phyloP scores from a whole-genome alignment of 2,113 vertebrate species.

The Odontesthes bonariensis region DNA sequence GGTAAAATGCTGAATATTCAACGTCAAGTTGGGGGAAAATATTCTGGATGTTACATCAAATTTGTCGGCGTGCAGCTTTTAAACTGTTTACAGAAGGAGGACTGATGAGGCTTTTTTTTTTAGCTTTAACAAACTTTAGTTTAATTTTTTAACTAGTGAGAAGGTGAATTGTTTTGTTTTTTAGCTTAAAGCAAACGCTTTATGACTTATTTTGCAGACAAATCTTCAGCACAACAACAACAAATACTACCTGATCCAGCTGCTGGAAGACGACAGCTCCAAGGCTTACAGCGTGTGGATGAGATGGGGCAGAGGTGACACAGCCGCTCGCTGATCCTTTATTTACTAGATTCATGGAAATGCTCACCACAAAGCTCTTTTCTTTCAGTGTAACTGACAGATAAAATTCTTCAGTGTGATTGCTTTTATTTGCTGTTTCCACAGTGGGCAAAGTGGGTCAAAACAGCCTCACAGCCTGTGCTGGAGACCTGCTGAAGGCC shows the following conservation, averaged over 20 bases:
- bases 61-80: no score
- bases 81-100: no score
- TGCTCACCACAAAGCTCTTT: neutral
- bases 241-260: slow-evolving; percentile 93
- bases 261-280: slow-evolving; percentile 86
- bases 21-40: neutral
- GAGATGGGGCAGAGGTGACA: slow-evolving; percentile 90
- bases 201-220: slow-evolving; percentile 79
- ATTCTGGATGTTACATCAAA: neutral
- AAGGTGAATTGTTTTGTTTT: neutral
- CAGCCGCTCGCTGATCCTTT: neutral
- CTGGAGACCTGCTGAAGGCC: slow-evolving; percentile 85
- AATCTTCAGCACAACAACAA: slow-evolving; percentile 95
- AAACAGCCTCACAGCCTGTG: slow-evolving; percentile 81
- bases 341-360: neutral
- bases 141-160: neutral
- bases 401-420: no score
- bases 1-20: slow-evolving; percentile 53
- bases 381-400: no score
- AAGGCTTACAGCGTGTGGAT: slow-evolving; percentile 89
- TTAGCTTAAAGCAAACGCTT: neutral
- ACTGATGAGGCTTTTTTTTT: no score
- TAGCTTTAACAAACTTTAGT: neutral
- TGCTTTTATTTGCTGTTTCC: slow-evolving; percentile 26
- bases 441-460: slow-evolving; percentile 91